phyloP scores from a whole-genome alignment of 2,888 invertebrate species.

The Aphrophora alni region DNA sequence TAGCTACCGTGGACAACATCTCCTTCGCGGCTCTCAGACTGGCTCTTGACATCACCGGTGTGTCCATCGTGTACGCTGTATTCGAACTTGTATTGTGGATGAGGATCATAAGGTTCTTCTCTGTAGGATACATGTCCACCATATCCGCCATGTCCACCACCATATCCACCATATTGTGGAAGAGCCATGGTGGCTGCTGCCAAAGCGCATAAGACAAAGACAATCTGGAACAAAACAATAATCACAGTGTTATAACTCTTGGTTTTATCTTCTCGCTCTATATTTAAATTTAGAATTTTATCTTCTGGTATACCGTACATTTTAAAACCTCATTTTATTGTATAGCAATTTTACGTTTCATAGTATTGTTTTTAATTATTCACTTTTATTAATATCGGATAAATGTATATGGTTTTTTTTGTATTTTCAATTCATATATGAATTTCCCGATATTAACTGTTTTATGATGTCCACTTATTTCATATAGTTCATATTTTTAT shows the following conservation, averaged over 20 bases:
- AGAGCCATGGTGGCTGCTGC: constrained; percentile 17
- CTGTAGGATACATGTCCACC: background rate
- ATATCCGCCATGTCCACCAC: background rate
- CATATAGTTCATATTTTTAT: too few relatives aligned
- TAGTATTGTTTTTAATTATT: too few relatives aligned
- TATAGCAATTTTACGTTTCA: too few relatives aligned
- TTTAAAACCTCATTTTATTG: too few relatives aligned
- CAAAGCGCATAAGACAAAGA: constrained; percentile 23
- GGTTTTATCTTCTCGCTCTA: too few relatives aligned
- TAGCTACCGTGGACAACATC: background rate
- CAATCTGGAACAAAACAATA: constrained; percentile 7
- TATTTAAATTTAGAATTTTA: too few relatives aligned
- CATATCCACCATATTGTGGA: constrained; percentile 25
- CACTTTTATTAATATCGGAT: too few relatives aligned
- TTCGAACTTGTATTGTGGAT: background rate
- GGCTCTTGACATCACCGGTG: background rate
- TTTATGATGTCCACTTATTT: too few relatives aligned
- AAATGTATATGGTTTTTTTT: too few relatives aligned
- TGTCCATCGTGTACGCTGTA: background rate
- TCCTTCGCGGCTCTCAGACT: background rate
- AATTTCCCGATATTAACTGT: too few relatives aligned
- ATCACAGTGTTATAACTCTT: background rate
- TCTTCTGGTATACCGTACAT: too few relatives aligned
- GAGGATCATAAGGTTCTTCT: background rate
- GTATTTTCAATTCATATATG: too few relatives aligned